Conservation (phyloP, 2,113 vertebrate genomes). For the Willisornis vidua region DNA sequence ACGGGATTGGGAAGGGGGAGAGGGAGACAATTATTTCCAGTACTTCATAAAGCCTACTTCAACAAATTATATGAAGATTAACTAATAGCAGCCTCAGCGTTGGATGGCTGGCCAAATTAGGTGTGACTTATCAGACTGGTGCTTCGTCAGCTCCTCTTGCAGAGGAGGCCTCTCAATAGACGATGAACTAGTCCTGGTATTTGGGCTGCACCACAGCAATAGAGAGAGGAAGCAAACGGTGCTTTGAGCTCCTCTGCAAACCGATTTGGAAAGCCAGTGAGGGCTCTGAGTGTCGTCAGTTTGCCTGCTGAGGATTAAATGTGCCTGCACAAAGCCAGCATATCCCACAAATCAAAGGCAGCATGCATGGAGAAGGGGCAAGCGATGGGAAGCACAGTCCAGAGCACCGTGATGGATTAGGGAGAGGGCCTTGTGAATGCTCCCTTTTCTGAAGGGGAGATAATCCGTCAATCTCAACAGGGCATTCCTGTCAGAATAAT, state of each 20-base stretch:
- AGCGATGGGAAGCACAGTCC: not conserved
- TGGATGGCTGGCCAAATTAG: conserved; percentile 36
- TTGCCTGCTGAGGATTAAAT: conserved; percentile 9
- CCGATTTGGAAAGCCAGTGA: not conserved
- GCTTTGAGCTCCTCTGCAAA: not conserved
- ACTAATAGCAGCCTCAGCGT: conserved; percentile 9
- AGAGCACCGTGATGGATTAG: conserved; percentile 34
- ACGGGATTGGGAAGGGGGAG: not conserved
- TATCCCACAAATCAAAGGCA: conserved; percentile 30
- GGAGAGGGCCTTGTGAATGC: conserved; percentile 12
- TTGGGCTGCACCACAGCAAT: not conserved
- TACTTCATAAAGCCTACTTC: conserved; percentile 45
- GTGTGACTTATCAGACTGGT: not conserved
- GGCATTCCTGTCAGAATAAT: not conserved
- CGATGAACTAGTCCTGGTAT: not conserved
- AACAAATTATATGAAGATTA: conserved; percentile 57
- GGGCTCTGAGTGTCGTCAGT: rapidly evolving
- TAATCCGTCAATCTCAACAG: conserved; percentile 35
- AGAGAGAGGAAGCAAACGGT: rapidly evolving
- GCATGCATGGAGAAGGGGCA: not conserved
- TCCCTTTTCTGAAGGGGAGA: not conserved
- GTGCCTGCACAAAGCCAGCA: not conserved
- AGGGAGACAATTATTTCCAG: conserved; percentile 35
- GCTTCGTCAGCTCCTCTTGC: not conserved
- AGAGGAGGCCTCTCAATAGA: not conserved